Conservation (phyloP, 1,140 invertebrate genomes). For the Orussus abietinus region DNA sequence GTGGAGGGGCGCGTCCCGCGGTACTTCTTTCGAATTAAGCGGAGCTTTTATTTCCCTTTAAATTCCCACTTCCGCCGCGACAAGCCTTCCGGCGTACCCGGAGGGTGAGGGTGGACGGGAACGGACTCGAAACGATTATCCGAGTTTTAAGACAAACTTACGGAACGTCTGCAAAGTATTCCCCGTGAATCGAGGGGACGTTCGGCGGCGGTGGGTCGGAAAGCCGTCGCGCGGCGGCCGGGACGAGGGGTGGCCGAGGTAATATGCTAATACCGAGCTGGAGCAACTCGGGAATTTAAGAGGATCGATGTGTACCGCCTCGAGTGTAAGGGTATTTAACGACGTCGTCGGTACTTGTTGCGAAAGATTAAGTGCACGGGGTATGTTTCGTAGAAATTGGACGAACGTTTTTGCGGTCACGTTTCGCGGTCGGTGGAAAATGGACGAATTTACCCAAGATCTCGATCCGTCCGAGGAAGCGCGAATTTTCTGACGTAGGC, state of each 20-base stretch:
- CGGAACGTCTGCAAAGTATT: slow-evolving; percentile 51
- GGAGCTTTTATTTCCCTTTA: slow-evolving; percentile 41
- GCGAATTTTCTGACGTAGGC: too few relatives aligned
- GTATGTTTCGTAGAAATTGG: too few relatives aligned
- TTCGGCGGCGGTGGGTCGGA: slow-evolving; percentile 17
- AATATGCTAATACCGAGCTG: slow-evolving; percentile 50
- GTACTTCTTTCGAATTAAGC: slow-evolving; percentile 34
- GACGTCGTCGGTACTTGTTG: too few relatives aligned
- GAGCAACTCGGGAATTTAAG: slow-evolving; percentile 43
- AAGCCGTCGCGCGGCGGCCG: slow-evolving; percentile 4
- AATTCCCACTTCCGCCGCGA: slow-evolving; percentile 36
- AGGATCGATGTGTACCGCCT: slow-evolving; percentile 43
- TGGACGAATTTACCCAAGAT: too few relatives aligned
- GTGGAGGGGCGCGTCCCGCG: too few relatives aligned
- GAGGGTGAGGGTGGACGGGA: slow-evolving; percentile 9
- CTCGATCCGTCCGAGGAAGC: too few relatives aligned
- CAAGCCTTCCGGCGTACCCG: slow-evolving; percentile 12
- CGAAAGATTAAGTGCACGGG: too few relatives aligned
- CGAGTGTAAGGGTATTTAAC: too few relatives aligned
- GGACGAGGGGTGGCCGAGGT: slow-evolving; percentile 31
- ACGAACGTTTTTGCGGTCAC: too few relatives aligned
- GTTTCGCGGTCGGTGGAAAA: too few relatives aligned
- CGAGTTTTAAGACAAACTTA: slow-evolving; percentile 51
- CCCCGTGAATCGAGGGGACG: slow-evolving; percentile 31
- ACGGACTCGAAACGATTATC: slow-evolving; percentile 46